Conservation (phyloP, 1,140 invertebrate genomes). For the Anadara kagoshimensis region DNA sequence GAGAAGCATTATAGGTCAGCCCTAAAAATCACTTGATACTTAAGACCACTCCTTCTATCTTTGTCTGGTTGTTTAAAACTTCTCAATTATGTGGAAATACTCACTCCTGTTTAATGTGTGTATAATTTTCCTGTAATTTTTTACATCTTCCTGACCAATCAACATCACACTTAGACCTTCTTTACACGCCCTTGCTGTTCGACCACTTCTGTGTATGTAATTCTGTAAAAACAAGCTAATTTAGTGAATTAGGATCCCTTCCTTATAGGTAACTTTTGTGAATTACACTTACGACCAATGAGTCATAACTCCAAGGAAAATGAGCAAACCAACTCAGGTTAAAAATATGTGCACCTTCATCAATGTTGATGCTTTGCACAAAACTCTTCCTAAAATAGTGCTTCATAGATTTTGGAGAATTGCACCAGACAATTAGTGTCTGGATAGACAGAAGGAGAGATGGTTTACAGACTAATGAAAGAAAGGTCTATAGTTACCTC, state of each 20-base stretch:
- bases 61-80: neutral
- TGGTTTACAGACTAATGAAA: no score
- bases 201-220: conserved; percentile 96
- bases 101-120: conserved; percentile 87
- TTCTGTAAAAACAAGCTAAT: conserved; percentile 53
- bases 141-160: conserved; percentile 90
- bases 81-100: conserved; percentile 7
- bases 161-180: conserved; percentile 94
- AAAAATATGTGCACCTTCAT: no score
- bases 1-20: neutral
- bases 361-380: no score
- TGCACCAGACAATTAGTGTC: no score
- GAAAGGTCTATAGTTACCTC: conserved; percentile 79
- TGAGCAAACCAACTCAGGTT: no score
- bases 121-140: conserved; percentile 87
- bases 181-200: conserved; percentile 92
- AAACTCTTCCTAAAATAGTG: no score
- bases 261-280: no score
- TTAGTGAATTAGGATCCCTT: no score
- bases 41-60: neutral
- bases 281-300: no score
- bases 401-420: no score
- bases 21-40: neutral
- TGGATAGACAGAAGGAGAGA: no score
- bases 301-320: no score